A percentile compares a stretch with the other conserved stretches of the same genome.
Conservation (phyloP, 2,888 invertebrate species). For the Drosophila putrida region DNA sequence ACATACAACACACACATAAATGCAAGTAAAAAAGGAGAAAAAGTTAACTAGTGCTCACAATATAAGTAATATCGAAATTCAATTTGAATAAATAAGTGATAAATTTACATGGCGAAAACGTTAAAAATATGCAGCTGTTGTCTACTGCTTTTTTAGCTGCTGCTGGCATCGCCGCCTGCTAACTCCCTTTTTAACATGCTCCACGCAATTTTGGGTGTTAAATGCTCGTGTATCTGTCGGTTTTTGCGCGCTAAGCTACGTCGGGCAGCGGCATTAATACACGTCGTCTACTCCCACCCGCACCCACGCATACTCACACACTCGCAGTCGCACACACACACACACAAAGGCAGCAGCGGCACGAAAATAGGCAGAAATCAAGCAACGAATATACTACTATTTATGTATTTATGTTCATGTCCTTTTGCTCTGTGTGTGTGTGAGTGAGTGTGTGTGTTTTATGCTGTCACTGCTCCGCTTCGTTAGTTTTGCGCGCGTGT, state of each 20-base stretch:
- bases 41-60: slow-evolving; percentile 39
- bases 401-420: slow-evolving; percentile 68
- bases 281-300: slow-evolving; percentile 52
- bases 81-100: slow-evolving; percentile 37
- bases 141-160: slow-evolving; percentile 22
- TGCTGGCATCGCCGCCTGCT: slow-evolving; percentile 40
- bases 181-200: slow-evolving; percentile 72
- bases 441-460: slow-evolving; percentile 45
- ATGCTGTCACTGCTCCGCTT: slow-evolving; percentile 68
- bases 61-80: slow-evolving; percentile 35
- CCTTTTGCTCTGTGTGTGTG: slow-evolving; percentile 45
- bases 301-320: slow-evolving; percentile 30
- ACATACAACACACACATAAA: slow-evolving; percentile 35
- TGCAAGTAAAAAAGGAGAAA: slow-evolving; percentile 39
- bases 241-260: slow-evolving; percentile 74
- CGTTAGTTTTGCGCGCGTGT: slow-evolving; percentile 81
- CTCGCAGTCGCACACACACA: slow-evolving; percentile 20
- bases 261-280: slow-evolving; percentile 71
- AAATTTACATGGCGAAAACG: slow-evolving; percentile 3
- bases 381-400: slow-evolving; percentile 66
- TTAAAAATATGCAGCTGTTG: slow-evolving; percentile 16
- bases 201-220: slow-evolving; percentile 79
- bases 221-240: slow-evolving; percentile 82
- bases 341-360: slow-evolving; percentile 25
- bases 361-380: slow-evolving; percentile 70